Percentiles rank a stretch among this genome's conserved stretches.
phyloP scores from a whole-genome alignment of 2,888 invertebrate genomes.

The Subacronicta megacephala region DNA sequence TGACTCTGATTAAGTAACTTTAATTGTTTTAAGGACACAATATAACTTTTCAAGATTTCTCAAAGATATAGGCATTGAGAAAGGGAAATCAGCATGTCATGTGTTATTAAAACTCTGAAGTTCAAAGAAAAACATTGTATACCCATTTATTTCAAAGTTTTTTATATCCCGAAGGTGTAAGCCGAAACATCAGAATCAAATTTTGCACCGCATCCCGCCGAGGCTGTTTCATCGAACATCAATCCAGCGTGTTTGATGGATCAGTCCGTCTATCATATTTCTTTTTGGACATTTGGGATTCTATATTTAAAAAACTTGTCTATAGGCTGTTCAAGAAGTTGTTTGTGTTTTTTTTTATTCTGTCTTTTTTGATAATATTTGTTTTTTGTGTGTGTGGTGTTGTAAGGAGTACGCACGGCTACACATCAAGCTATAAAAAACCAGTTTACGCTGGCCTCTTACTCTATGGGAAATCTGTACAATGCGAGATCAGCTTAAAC shows the following conservation, averaged over 20 bases:
- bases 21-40: slow-evolving; percentile 19
- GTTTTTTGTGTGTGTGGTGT: no score
- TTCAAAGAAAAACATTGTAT: slow-evolving; percentile 21
- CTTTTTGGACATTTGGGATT: slow-evolving; percentile 59
- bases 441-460: no score
- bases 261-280: slow-evolving; percentile 71
- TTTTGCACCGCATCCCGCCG: slow-evolving; percentile 53
- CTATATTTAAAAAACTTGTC: slow-evolving; percentile 21
- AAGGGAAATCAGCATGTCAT: no score
- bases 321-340: no score
- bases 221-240: slow-evolving; percentile 67
- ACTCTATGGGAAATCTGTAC: no score
- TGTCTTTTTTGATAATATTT: no score
- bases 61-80: not conserved
- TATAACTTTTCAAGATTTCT: slow-evolving; percentile 3
- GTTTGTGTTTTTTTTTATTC: no score
- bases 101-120: slow-evolving; percentile 2
- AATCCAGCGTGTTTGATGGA: slow-evolving; percentile 75
- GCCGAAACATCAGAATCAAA: slow-evolving; percentile 36
- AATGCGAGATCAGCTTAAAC: no score
- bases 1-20: not conserved
- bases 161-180: slow-evolving; percentile 60
- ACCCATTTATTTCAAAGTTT: slow-evolving; percentile 66
- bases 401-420: no score
- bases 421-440: no score